Percentiles rank a stretch among this genome's conserved stretches.
These are phyloP conservation scores for Petrocephalus microphthalmus DNA, from an alignment of 2,113 vertebrate species.

Conservation along the genomic window DNA sequence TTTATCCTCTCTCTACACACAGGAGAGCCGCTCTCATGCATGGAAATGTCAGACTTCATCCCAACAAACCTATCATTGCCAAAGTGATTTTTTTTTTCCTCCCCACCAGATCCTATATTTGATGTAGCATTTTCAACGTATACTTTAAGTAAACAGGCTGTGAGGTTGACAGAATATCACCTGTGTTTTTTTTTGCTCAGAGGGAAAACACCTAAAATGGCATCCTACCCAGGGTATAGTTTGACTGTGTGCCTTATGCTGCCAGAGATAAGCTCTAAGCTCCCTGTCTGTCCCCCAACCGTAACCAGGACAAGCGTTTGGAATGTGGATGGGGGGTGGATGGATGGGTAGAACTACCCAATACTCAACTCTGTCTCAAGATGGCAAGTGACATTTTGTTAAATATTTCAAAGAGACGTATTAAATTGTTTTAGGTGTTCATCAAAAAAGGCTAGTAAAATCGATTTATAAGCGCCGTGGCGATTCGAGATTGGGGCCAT, in stretches of 20 bases:
- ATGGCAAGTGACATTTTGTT: neutral
- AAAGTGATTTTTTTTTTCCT: neutral
- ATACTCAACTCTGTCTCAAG: neutral
- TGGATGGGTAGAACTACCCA: neutral
- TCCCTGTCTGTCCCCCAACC: neutral
- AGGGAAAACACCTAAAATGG: neutral
- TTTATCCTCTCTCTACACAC: conserved; percentile 13
- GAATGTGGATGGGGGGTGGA: neutral
- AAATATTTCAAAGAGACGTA: neutral
- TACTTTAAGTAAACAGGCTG: neutral
- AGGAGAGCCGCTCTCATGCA: neutral
- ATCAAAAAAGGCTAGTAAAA: neutral
- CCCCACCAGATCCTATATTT: neutral
- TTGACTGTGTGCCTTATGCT: neutral
- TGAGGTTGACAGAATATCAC: neutral
- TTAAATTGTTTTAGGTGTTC: neutral
- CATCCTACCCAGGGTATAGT: neutral
- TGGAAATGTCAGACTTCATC: conserved; percentile 4
- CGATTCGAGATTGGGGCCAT: neutral
- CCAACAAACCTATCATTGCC: neutral
- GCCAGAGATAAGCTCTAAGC: neutral
- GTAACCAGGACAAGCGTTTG: neutral
- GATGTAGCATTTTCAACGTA: neutral
- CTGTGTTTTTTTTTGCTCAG: neutral
- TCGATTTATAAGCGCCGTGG: neutral